A percentile compares a stretch with the other conserved stretches of the same genome.
phyloP scores from a whole-genome alignment of 2,888 invertebrate genomes.

The Microctonus brassicae region DNA sequence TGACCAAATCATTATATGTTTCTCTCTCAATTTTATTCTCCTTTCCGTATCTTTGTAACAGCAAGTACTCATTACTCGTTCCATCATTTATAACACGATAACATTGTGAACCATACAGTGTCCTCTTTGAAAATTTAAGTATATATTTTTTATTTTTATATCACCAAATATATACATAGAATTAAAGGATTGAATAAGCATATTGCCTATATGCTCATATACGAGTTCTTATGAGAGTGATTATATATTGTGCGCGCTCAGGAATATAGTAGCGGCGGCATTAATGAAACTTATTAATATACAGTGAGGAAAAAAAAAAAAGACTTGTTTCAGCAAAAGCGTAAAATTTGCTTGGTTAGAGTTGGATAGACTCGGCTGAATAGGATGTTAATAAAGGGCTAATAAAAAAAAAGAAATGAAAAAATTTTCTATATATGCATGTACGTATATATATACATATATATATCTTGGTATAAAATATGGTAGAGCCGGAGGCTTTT shows the following conservation, averaged over 20 bases:
- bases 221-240: neutral
- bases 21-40: neutral
- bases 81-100: neutral
- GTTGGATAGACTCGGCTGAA: conserved; percentile 14
- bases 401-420: neutral
- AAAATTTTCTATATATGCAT: neutral
- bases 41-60: too few relatives aligned
- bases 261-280: too few relatives aligned
- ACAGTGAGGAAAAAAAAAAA: neutral
- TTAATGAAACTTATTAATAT: too few relatives aligned
- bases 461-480: neutral
- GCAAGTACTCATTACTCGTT: neutral
- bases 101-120: neutral
- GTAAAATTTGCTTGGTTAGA: conserved; percentile 20
- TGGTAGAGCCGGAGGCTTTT: conserved; percentile 13
- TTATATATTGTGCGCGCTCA: too few relatives aligned
- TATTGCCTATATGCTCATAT: neutral
- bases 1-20: conserved; percentile 45
- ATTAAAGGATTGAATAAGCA: neutral
- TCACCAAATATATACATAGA: neutral
- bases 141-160: neutral
- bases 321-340: neutral
- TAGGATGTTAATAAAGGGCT: conserved; percentile 3
- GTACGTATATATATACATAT: neutral
- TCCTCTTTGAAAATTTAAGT: neutral